A percentile compares a stretch with the other conserved stretches of the same genome.
These are phyloP conservation scores for Calidris pygmaea DNA, from an alignment of 2,113 vertebrate genomes.

Conservation along the genomic window DNA sequence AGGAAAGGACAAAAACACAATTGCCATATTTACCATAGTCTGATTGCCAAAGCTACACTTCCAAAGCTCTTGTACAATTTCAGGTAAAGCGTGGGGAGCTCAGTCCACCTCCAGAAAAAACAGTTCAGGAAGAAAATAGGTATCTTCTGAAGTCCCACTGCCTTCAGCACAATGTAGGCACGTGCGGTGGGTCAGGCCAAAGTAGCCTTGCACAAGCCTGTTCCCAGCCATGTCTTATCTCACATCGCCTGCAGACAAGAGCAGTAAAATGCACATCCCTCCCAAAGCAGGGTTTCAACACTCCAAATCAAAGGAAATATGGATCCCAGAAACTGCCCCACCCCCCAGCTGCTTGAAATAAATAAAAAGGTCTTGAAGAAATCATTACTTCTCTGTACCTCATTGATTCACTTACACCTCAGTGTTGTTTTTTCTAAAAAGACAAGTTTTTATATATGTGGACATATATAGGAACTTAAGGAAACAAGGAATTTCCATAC, in stretches of 20 bases:
- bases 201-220: slow-evolving; percentile 8
- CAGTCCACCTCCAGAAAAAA: neutral
- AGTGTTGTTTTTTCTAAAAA: too few relatives aligned
- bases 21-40: neutral
- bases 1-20: neutral
- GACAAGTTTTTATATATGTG: neutral
- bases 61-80: neutral
- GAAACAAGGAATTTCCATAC: neutral
- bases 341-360: neutral
- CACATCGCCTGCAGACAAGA: neutral
- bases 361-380: neutral
- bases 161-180: neutral
- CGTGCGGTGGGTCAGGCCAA: fast-evolving
- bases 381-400: neutral
- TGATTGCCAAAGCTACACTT: neutral
- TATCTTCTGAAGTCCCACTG: neutral
- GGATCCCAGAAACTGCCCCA: neutral
- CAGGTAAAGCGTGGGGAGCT: neutral
- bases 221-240: neutral
- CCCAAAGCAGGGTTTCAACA: neutral
- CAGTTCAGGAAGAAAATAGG: neutral
- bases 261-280: neutral
- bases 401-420: neutral
- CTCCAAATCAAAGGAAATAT: neutral
- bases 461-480: neutral